Evolutionary conservation across 2,797 vertebrate genomes (phyloP), one percentile per base, ranked within the genome.

Genomic region (Fringilla coelebs): DNA sequence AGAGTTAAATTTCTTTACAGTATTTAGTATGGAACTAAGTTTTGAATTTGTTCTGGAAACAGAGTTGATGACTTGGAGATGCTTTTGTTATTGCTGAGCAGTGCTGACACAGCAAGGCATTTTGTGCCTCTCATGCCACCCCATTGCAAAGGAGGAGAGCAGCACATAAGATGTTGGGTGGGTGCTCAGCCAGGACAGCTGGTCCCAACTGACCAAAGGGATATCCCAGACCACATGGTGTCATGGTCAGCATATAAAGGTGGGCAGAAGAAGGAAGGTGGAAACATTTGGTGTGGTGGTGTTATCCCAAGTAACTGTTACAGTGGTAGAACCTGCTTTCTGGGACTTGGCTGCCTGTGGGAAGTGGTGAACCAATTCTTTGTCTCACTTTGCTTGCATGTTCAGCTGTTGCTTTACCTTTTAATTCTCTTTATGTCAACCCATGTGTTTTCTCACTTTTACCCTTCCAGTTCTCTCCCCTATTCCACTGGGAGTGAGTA

Each of bases 361-460:
- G 18, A 61, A 67, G 18, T 13, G 15, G 16, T 74, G 21, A 67
- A 67, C 10, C 8, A 67, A 31, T 52, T n/a, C 19, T 72, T 60
- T 22, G 3, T 52, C 18, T 46, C 2, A 2, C 25, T 66, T 60
- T 60, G 29, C 8, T 60, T 54, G 10, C 0, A 0, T 40, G 29
- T 24, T 21, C 8, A 24, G 12, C 5, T 18, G 67, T 54, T 41
- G 6, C 15, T 74, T 81, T 73, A 31, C 16, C 21, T 61, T 52
- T 52, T 52, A 46, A 34, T 5, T 31, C 17, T 58, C n/a, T 60
- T 58, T 40, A 22, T 67, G 31, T 28, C 46, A 54, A 10, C 26
- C 10, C 6, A 4, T 13, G 20, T 34, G 17, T 61, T 54, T 54
- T 4, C 31, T 40, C 52, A 31, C n/a, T 46, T 66, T 40, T 26